phyloP scores from a whole-genome alignment of 2,797 vertebrate genomes.

The Trachops cirrhosus region DNA sequence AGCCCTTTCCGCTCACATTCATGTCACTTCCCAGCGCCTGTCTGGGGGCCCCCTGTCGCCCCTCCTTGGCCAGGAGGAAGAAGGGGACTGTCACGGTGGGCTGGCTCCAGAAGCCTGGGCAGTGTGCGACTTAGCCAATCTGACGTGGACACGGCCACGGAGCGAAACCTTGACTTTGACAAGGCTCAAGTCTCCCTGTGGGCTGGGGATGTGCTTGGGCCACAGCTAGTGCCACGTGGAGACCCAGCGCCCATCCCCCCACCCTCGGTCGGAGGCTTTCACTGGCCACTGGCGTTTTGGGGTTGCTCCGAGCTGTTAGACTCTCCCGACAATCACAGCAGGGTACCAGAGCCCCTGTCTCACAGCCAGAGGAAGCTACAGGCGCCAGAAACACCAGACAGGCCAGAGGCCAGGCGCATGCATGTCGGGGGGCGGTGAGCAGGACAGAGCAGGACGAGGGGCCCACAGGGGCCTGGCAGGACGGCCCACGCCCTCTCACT shows the following conservation, averaged over 20 bases:
- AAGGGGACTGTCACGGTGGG: neutral
- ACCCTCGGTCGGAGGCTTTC: neutral
- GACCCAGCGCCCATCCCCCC: neutral
- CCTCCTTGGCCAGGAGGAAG: neutral
- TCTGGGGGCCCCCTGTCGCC: neutral
- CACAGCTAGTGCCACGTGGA: neutral
- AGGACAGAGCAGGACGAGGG: neutral
- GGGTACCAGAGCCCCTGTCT: neutral
- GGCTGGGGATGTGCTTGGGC: neutral
- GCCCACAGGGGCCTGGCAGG: neutral
- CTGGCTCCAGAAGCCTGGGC: neutral
- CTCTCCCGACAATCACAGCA: neutral
- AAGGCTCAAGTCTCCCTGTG: neutral
- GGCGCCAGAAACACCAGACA: neutral
- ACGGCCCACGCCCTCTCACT: accelerated
- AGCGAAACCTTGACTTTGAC: neutral
- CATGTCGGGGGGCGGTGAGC: no score
- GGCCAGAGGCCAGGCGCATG: neutral
- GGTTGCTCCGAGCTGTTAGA: neutral
- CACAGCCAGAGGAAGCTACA: neutral
- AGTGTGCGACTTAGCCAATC: neutral
- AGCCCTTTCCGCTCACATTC: neutral
- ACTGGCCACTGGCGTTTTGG: accelerated
- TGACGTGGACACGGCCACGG: accelerated
- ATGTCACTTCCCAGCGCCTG: neutral